phyloP scores from a whole-genome alignment of 2,113 vertebrate genomes.

The Argyrosomus japonicus region DNA sequence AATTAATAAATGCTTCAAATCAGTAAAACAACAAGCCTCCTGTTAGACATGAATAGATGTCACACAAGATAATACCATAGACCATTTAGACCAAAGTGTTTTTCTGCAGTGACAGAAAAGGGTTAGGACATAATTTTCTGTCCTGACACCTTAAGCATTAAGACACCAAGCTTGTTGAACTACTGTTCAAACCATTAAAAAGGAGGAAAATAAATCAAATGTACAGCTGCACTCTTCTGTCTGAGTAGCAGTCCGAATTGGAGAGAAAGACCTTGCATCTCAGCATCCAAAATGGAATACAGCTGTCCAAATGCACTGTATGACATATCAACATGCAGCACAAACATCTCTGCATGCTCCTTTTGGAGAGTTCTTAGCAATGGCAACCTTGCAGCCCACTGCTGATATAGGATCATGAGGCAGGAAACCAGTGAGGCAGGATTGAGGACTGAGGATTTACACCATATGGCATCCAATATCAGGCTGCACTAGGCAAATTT shows the following conservation, averaged over 20 bases:
- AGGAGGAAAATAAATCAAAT: conserved; percentile 47
- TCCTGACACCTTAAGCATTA: background rate
- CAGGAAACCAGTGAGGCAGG: conserved; percentile 37
- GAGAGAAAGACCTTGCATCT: conserved; percentile 51
- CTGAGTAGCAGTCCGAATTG: conserved; percentile 36
- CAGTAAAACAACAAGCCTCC: conserved; percentile 80
- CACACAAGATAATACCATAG: background rate
- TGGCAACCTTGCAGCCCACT: conserved; percentile 43
- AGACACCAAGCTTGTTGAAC: conserved; percentile 67
- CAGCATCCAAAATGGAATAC: conserved; percentile 26
- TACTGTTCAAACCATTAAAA: conserved; percentile 52
- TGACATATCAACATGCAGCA: conserved; percentile 77
- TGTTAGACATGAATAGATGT: conserved; percentile 9
- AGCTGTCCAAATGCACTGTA: conserved; percentile 8
- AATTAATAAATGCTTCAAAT: conserved; percentile 11
- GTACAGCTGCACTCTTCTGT: conserved; percentile 55
- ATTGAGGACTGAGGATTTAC: conserved; percentile 52
- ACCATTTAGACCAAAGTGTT: background rate
- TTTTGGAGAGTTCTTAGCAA: conserved; percentile 32
- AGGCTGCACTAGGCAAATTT: background rate
- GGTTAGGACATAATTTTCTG: background rate
- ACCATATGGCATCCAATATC: background rate
- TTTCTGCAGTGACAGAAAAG: background rate
- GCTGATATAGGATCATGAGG: conserved; percentile 47
- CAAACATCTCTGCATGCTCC: conserved; percentile 78